These are phyloP conservation scores for Euphydryas editha DNA, from an alignment of 2,888 invertebrate genomes.

Conservation along the genomic window DNA sequence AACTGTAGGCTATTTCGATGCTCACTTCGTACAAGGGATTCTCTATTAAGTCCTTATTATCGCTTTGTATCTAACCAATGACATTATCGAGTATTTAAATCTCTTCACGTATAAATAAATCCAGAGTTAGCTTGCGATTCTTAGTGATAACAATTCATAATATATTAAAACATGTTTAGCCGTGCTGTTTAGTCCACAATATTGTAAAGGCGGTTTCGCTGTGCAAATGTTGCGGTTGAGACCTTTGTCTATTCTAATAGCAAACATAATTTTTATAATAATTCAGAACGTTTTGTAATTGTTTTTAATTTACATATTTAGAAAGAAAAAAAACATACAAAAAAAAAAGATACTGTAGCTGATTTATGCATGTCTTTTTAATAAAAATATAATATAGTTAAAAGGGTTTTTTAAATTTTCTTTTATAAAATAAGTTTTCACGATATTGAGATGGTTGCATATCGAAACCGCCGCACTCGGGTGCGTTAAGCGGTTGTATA, in stretches of 20 bases:
- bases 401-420: background rate
- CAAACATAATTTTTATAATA: background rate
- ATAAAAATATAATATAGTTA: background rate
- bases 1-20: conserved; percentile 76
- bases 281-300: conserved; percentile 7
- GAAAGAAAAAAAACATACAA: background rate
- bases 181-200: conserved; percentile 61
- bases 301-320: conserved; percentile 1
- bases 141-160: conserved; percentile 69
- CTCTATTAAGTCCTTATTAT: conserved; percentile 78
- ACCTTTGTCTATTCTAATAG: background rate
- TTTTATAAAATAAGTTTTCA: background rate
- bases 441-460: conserved; percentile 14
- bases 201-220: conserved; percentile 38
- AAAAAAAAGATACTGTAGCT: background rate
- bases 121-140: conserved; percentile 77
- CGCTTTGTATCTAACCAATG: conserved; percentile 73
- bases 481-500: conserved; percentile 64
- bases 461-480: conserved; percentile 21
- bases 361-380: background rate
- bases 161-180: conserved; percentile 59
- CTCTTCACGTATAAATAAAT: conserved; percentile 67
- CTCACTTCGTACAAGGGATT: conserved; percentile 82
- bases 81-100: conserved; percentile 68
- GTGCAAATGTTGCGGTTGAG: conserved; percentile 24